Percentiles rank a stretch among this genome's conserved stretches.
Evolutionary conservation across 1,140 invertebrate genomes (phyloP).

Genomic region (Bombus pascuorum): DNA sequence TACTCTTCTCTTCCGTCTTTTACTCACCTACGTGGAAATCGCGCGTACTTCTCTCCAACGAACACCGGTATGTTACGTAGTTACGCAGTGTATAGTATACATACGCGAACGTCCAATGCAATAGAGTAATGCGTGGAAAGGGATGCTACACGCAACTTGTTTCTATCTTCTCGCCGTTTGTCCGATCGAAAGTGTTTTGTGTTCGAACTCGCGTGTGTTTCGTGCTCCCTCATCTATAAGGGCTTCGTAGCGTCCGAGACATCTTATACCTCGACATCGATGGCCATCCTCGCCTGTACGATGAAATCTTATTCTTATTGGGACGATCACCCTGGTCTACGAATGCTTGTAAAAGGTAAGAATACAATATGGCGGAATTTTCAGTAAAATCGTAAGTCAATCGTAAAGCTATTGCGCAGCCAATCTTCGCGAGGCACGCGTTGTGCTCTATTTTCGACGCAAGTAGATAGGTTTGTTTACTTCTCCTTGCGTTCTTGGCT

Average conservation of each 20-base stretch:
- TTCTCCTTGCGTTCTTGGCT: neutral
- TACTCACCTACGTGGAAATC: neutral
- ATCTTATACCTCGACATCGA: slow-evolving; percentile 21
- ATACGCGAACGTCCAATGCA: neutral
- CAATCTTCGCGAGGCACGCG: too few relatives aligned
- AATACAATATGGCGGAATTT: neutral
- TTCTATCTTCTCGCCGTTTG: slow-evolving; percentile 49
- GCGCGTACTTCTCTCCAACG: neutral
- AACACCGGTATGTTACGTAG: neutral
- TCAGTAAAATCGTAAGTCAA: neutral
- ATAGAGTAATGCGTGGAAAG: slow-evolving; percentile 32
- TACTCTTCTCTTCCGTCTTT: slow-evolving; percentile 15
- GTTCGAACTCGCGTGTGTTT: neutral
- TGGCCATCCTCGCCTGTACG: slow-evolving; percentile 14
- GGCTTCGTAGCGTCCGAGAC: neutral
- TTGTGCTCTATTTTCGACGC: neutral
- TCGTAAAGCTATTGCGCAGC: neutral
- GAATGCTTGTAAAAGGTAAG: neutral
- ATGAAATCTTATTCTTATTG: slow-evolving; percentile 22
- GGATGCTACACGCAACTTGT: slow-evolving; percentile 39
- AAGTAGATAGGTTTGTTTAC: neutral
- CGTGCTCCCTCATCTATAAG: too few relatives aligned
- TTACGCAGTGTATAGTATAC: neutral
- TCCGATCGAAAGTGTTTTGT: slow-evolving; percentile 25
- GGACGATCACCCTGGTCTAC: slow-evolving; percentile 12